phyloP scores from a whole-genome alignment of 2,113 vertebrate species.

The Antigone vipio region DNA sequence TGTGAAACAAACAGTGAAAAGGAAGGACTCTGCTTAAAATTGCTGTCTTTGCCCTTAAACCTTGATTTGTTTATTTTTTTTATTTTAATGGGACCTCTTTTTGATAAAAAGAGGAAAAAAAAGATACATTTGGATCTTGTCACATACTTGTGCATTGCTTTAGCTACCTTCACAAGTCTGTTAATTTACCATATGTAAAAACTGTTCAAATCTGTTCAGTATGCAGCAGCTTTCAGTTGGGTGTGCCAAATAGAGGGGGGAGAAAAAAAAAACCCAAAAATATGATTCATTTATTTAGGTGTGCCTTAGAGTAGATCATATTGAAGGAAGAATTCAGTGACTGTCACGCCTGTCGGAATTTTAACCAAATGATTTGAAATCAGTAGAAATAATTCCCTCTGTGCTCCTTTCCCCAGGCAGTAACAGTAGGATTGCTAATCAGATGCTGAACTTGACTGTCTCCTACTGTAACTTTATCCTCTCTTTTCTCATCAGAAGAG shows the following conservation, averaged over 20 bases:
- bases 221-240: neutral
- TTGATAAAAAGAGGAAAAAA: neutral
- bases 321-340: neutral
- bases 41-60: neutral
- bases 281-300: neutral
- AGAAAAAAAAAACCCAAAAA: neutral
- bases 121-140: neutral
- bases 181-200: neutral
- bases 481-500: neutral
- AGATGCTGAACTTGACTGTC: neutral
- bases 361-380: neutral
- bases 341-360: neutral
- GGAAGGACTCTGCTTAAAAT: neutral
- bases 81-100: neutral
- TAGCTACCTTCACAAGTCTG: neutral
- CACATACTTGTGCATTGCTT: neutral
- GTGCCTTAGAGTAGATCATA: neutral
- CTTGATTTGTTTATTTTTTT: neutral
- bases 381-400: conserved; percentile 1
- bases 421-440: neutral
- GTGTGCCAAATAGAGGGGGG: neutral
- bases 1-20: neutral
- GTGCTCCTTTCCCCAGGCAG: neutral
- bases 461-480: neutral
- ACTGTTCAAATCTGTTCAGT: neutral